Evolutionary conservation across 1,140 invertebrate species (phyloP).

Genomic region (Teleopsis dalmanni): DNA sequence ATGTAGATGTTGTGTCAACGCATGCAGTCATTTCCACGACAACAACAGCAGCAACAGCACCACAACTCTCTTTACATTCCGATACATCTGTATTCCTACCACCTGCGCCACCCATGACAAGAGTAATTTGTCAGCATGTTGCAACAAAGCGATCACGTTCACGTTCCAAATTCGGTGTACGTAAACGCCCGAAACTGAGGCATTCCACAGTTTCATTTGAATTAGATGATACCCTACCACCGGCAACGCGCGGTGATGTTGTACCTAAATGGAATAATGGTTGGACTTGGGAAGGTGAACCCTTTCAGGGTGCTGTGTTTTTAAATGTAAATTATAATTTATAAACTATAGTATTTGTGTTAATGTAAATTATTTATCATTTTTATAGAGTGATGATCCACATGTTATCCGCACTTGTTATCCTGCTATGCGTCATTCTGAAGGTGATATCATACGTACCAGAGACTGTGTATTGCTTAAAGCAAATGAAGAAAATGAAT

Average conservation of each 20-base stretch:
- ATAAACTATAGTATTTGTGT: background rate
- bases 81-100: constrained; percentile 12
- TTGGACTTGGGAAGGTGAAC: constrained; percentile 83
- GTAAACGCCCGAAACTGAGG: constrained; percentile 32
- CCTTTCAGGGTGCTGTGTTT: constrained; percentile 76
- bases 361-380: background rate
- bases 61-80: constrained; percentile 13
- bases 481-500: constrained; percentile 72
- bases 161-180: constrained; percentile 37
- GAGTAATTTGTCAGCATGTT: constrained; percentile 11
- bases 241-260: constrained; percentile 45
- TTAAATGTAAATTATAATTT: constrained; percentile 65
- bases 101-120: constrained; percentile 11
- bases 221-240: constrained; percentile 33
- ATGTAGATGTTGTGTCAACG: background rate
- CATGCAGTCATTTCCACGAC: background rate
- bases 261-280: constrained; percentile 81
- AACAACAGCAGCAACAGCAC: constrained; percentile 11
- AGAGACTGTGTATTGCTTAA: constrained; percentile 84
- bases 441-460: constrained; percentile 76
- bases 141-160: constrained; percentile 29
- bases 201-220: constrained; percentile 33
- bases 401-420: constrained; percentile 72
- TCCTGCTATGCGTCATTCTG: constrained; percentile 75
- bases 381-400: constrained; percentile 68